Conservation (phyloP, 2,888 invertebrate genomes). For the Chloromyia formosa region DNA sequence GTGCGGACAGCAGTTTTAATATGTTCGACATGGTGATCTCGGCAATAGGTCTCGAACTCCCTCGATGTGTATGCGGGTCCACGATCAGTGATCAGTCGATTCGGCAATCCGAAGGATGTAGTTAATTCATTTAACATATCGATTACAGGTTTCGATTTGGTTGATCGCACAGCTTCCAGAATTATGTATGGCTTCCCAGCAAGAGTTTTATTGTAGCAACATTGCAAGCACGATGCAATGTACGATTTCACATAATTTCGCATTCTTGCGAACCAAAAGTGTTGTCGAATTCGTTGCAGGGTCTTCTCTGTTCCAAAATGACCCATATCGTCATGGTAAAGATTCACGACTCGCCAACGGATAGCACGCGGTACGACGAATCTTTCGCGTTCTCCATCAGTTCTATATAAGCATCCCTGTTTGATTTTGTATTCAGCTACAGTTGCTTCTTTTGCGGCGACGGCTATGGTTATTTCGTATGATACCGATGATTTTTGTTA, state of each 20-base stretch:
- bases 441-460: neutral
- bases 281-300: constrained; percentile 32
- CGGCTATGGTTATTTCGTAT: neutral
- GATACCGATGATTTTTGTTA: neutral
- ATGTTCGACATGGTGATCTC: too few species aligned
- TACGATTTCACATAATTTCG: constrained; percentile 43
- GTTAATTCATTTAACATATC: too few species aligned
- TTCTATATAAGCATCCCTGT: neutral
- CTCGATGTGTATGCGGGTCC: too few species aligned
- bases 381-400: neutral
- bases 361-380: neutral
- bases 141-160: too few species aligned
- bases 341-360: too few species aligned
- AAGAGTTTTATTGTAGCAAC: constrained; percentile 40
- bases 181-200: constrained; percentile 11
- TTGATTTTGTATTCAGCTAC: neutral
- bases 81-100: too few species aligned
- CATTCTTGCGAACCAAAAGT: constrained; percentile 51
- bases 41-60: too few species aligned
- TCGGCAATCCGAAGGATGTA: too few species aligned
- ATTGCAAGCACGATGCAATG: constrained; percentile 46
- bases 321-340: constrained; percentile 44
- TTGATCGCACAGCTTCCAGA: neutral
- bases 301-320: constrained; percentile 50
- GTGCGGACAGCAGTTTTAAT: too few species aligned